Evolutionary conservation across 2,888 invertebrate species (phyloP), one percentile per base, ranked within the genome.

Genomic region (Oscheius sp.): DNA sequence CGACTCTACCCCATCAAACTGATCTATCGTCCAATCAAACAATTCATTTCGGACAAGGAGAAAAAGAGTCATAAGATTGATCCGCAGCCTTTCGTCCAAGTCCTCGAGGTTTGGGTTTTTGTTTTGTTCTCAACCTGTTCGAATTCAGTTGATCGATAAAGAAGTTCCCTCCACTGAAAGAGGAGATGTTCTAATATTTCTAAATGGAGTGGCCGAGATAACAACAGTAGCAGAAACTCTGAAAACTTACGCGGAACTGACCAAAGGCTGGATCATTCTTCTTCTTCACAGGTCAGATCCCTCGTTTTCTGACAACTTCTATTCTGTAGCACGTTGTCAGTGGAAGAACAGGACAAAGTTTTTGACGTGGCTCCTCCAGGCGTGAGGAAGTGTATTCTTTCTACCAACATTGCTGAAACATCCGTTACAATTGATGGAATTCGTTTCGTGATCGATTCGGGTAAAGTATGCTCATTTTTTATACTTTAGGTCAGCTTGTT

Each of bases 341-440:
- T 98, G 0, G 93, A 93, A 70, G 97, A 99, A 88, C 99, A 99
- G 90, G 97, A 99, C 89, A 96, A 96, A 91, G 96, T 91, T 7
- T 99, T 99, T 89, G 96, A 97, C 89, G 94, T 95, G 88, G 93
- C 97, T 0, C 97, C 97, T 0, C 95, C 96, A 73, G 95, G 96
- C 3, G 93, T 95, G 2, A 92, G 99, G 71, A 99, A 99, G 90
- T 98, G 97, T 90, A 95, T 99, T 76, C 93, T 99, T 0, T 95
- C 96, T 0, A 99, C 99, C 0, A 99, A 99, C 89, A 98, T 99
- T 75, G 97, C 99, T 0, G 99, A 99, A 91, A 99, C 99, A 0
- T 97, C 97, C 0, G 94, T 99, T 2, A 99, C 99, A 0, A 97
- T 99, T 72, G 99, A 99, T 89, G 98, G 98, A 0, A 94, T 99